A percentile compares a stretch with the other conserved stretches of the same genome.
Conservation (phyloP, 2,888 invertebrate species). For the Exephanes ischioxanthus region DNA sequence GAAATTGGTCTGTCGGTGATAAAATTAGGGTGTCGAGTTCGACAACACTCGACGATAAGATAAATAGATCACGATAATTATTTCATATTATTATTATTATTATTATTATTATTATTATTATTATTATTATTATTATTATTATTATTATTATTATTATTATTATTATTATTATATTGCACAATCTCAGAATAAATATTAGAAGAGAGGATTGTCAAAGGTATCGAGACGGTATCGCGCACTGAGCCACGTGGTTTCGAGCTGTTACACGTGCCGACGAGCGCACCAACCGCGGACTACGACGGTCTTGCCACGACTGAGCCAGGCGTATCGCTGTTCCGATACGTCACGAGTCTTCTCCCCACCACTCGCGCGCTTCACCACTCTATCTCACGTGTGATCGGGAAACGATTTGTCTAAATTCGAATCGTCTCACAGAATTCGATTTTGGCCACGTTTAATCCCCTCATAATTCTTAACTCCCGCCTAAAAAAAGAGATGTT, state of each 20-base stretch:
- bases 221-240: slow-evolving; percentile 36
- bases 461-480: background rate
- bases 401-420: background rate
- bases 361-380: slow-evolving; percentile 13
- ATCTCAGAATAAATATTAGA: background rate
- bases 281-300: slow-evolving; percentile 79
- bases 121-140: background rate
- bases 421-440: background rate
- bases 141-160: slow-evolving; percentile 22
- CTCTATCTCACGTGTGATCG: slow-evolving; percentile 38
- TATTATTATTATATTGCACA: slow-evolving; percentile 28
- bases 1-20: slow-evolving; percentile 40
- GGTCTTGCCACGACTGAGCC: slow-evolving; percentile 79
- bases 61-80: slow-evolving; percentile 20
- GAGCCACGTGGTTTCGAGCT: slow-evolving; percentile 64
- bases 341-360: slow-evolving; percentile 53
- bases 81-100: background rate
- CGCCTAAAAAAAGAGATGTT: too few relatives aligned
- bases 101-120: slow-evolving; percentile 2
- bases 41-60: slow-evolving; percentile 31
- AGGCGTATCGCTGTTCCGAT: slow-evolving; percentile 51
- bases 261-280: slow-evolving; percentile 62
- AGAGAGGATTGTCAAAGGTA: background rate
- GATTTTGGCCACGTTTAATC: background rate
- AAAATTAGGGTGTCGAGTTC: slow-evolving; percentile 34